Conservation (phyloP, 2,888 invertebrate genomes). For the Euphydryas editha region DNA sequence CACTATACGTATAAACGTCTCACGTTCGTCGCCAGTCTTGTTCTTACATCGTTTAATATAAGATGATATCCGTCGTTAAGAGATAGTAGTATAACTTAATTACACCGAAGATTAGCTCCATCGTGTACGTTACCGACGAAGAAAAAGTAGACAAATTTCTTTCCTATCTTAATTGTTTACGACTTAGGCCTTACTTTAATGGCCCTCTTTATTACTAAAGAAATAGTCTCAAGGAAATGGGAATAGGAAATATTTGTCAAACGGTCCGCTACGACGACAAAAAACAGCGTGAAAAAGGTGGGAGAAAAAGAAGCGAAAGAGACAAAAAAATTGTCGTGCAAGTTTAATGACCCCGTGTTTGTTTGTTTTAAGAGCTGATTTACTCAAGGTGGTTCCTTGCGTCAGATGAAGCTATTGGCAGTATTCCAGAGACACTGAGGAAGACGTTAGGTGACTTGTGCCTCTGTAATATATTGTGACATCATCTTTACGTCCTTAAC, state of each 20-base stretch:
- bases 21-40: not conserved
- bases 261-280: slow-evolving; percentile 41
- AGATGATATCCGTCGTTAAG: slow-evolving; percentile 2
- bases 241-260: slow-evolving; percentile 43
- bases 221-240: slow-evolving; percentile 41
- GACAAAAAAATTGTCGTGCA: slow-evolving; percentile 39
- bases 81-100: slow-evolving; percentile 22
- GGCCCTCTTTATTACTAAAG: slow-evolving; percentile 39
- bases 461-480: slow-evolving; percentile 35
- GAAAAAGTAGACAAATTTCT: slow-evolving; percentile 24
- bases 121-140: slow-evolving; percentile 13
- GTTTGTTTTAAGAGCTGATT: slow-evolving; percentile 61
- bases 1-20: no score
- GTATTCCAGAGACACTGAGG: slow-evolving; percentile 52
- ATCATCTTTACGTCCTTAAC: slow-evolving; percentile 31
- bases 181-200: slow-evolving; percentile 35
- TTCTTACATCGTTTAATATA: not conserved
- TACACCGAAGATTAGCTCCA: slow-evolving; percentile 18
- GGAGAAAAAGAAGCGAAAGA: slow-evolving; percentile 24
- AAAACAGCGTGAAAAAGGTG: slow-evolving; percentile 34
- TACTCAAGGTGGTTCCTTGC: slow-evolving; percentile 53
- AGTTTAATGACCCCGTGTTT: slow-evolving; percentile 56
- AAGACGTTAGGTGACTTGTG: slow-evolving; percentile 17
- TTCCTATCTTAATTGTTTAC: slow-evolving; percentile 37
- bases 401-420: slow-evolving; percentile 59